Evolutionary conservation across 1,140 invertebrate genomes (phyloP), one percentile per base, ranked within the genome.

Genomic region (Ceratina japonica): DNA sequence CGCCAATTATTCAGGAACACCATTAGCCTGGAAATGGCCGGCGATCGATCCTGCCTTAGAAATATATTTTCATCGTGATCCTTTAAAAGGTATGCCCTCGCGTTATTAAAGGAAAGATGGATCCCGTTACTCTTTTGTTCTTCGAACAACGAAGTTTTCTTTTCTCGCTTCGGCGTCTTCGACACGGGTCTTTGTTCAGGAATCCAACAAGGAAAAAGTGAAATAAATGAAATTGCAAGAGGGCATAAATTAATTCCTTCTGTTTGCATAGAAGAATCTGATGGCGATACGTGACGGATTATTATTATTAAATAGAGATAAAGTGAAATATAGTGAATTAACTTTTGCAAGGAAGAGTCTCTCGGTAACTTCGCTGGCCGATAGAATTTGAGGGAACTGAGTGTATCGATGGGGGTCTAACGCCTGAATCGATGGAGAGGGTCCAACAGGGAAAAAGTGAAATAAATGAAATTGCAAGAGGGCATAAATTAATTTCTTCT

Each of bases 261-360:
- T 31, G 27, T 31, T 31, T 31, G 27, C 27, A 31, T 31, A 7
- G 10, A 44, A 10, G 37, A 44, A 44, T 44, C 37, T 44, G 37
- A 44, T 44, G 1, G 27, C 27, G 27, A 31, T 31, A 31, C 27
- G 27, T 31, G 27, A 31, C 4, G 27, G 27, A 31, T 31, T 31
- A 31, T 31, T 31, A 31, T 31, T 31, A n/a, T n/a, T n/a, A n/a
- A n/a, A n/a, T n/a, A n/a, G n/a, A n/a, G n/a, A n/a, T n/a, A n/a
- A n/a, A n/a, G n/a, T n/a, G n/a, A n/a, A n/a, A n/a, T n/a, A n/a
- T n/a, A n/a, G 84, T 85, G 88, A 91, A 91, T 91, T 91, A 91
- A 88, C 89, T 91, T 90, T 90, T 88, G 90, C 90, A 90, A 91
- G 91, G 91, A 88, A 91, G 90, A 91, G 80, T 86, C 82, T 83